phyloP scores from a whole-genome alignment of 2,888 invertebrate species.

The Ennomos erosarius region DNA sequence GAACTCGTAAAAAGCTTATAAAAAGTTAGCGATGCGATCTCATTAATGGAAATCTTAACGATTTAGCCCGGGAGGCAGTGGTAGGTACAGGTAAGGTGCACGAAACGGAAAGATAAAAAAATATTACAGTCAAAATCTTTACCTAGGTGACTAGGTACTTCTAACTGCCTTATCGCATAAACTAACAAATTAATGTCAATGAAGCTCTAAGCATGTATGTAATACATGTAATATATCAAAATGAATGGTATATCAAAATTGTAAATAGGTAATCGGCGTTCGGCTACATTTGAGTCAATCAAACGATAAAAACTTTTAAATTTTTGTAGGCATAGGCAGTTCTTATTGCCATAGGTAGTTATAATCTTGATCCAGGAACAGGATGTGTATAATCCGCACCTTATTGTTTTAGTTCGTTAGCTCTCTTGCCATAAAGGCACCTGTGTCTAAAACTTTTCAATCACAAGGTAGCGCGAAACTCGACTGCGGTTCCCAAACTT shows the following conservation, averaged over 20 bases:
- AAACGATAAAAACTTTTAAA: no score
- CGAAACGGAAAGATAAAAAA: background rate
- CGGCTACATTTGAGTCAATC: background rate
- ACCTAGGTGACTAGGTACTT: no score
- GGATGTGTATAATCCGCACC: background rate
- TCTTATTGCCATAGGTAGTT: no score
- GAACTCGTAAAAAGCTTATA: conserved; percentile 30
- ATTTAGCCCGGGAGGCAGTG: conserved; percentile 4
- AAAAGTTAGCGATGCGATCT: conserved; percentile 37
- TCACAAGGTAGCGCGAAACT: conserved; percentile 24
- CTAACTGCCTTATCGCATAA: no score
- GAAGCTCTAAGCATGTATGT: no score
- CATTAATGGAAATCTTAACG: conserved; percentile 38
- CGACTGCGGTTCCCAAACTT: conserved; percentile 30
- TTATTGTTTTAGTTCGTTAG: background rate
- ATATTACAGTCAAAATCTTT: no score
- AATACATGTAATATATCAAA: no score
- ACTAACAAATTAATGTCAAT: no score
- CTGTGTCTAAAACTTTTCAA: conserved; percentile 30
- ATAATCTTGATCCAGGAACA: no score
- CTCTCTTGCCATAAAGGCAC: conserved; percentile 16
- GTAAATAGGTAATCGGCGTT: background rate
- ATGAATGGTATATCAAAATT: no score
- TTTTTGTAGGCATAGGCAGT: no score
- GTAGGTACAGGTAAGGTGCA: conserved; percentile 2